Evolutionary conservation across 2,888 invertebrate genomes (phyloP), one percentile per base, ranked within the genome.

Genomic region (Melipona bicolor): DNA sequence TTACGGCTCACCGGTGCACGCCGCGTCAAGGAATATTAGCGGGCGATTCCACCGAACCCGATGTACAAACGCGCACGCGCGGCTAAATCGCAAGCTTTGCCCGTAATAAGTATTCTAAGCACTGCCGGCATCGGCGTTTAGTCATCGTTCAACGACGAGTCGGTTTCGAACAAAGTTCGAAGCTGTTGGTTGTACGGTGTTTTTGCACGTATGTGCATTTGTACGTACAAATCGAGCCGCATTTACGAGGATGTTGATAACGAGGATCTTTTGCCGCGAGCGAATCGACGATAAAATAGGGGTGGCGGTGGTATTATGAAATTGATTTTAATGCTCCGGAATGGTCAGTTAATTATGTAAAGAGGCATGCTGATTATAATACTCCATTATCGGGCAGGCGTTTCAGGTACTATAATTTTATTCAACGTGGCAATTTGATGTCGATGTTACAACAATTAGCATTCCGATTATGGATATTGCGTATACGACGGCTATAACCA

Each of bases 11-110:
- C 52, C 43, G 62, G 61, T 68, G 70, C 64, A 75, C 71, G 64
- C 43, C 50, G 72, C 69, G 81, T 81, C 85, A 84, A 75, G 71
- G 85, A 43, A 84, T 80, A 75, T 85, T 78, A 84, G 75, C 74
- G 56, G 43, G 61, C 74, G 69, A 74, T 75, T 71, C n/a, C 32
- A n/a, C 21, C n/a, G 54, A 15, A 54, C 24, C 71, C 71, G 61
- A 56, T 71, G 64, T 50, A 43, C 9, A 62, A 79, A 81, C 59
- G 68, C 81, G 65, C 27, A 6, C 68, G 27, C n/a, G 76, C 36
- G 49, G 56, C 68, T 73, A 68, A 62, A 81, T 69, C 79, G 73
- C 15, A 19, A 62, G 72, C 49, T 67, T 67, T 67, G 27, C n/a
- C 21, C 62, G 71, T 67, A 62, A 68, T 24, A 64, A 56, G 62